A percentile compares a stretch with the other conserved stretches of the same genome.
These are phyloP conservation scores for Clupea harengus DNA, from an alignment of 2,113 vertebrate species.

Conservation along the genomic window DNA sequence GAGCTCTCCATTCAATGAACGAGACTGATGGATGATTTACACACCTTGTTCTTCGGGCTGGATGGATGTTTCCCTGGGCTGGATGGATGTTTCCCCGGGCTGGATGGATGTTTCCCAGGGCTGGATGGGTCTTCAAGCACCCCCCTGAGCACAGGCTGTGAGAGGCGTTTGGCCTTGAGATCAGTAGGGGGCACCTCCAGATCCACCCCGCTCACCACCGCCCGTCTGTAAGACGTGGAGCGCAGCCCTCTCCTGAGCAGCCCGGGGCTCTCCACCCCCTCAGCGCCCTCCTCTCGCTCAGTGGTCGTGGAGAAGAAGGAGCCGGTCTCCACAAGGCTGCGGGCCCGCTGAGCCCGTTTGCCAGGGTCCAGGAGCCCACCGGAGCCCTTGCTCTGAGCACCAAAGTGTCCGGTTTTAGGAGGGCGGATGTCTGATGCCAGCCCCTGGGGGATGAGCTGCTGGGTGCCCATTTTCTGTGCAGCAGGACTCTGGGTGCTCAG, in stretches of 20 bases:
- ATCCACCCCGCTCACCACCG: slow-evolving; percentile 86
- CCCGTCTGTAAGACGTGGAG: slow-evolving; percentile 92
- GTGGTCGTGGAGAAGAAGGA: slow-evolving; percentile 58
- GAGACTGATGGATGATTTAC: neutral
- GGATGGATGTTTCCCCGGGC: slow-evolving; percentile 66
- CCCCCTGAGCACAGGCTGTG: slow-evolving; percentile 72
- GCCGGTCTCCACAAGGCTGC: slow-evolving; percentile 84
- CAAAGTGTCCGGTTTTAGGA: slow-evolving; percentile 50
- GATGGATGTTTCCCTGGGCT: slow-evolving; percentile 70
- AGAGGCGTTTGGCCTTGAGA: slow-evolving; percentile 74
- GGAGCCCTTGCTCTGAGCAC: slow-evolving; percentile 47
- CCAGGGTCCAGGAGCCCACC: slow-evolving; percentile 60
- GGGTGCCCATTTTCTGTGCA: slow-evolving; percentile 83
- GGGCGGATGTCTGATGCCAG: slow-evolving; percentile 74
- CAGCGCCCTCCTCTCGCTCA: slow-evolving; percentile 52
- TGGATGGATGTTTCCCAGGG: slow-evolving; percentile 66
- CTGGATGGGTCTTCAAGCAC: slow-evolving; percentile 65
- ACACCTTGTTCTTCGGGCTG: slow-evolving; percentile 56
- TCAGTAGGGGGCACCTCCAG: slow-evolving; percentile 60
- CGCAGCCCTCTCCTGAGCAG: slow-evolving; percentile 78
- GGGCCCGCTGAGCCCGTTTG: slow-evolving; percentile 69
- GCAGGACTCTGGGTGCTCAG: slow-evolving; percentile 85
- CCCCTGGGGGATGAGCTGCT: slow-evolving; percentile 86
- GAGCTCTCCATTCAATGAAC: neutral
- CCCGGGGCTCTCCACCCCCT: slow-evolving; percentile 73